Percentiles rank a stretch among this genome's conserved stretches.
phyloP scores from a whole-genome alignment of 1,140 invertebrate genomes.

The Drosophila parabipectinata region DNA sequence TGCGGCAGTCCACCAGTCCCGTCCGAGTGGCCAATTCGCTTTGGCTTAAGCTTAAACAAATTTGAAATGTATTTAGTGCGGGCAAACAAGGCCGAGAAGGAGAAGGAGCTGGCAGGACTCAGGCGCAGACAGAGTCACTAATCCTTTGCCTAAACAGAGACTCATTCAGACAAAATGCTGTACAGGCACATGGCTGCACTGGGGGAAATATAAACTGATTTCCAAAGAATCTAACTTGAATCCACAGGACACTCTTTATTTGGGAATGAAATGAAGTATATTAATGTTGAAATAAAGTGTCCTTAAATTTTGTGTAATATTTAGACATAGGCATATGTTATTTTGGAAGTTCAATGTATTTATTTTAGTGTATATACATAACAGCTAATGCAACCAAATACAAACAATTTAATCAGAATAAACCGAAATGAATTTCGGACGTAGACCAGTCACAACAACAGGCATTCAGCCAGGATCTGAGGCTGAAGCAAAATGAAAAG shows the following conservation, averaged over 20 bases:
- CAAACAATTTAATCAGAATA: constrained; percentile 82
- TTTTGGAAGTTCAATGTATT: background rate
- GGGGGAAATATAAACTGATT: background rate
- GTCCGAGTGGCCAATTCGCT: constrained; percentile 32
- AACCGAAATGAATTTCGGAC: constrained; percentile 76
- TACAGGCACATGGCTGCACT: constrained; percentile 38
- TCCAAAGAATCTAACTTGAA: background rate
- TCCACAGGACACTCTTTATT: background rate
- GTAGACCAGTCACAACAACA: constrained; percentile 31
- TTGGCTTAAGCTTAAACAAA: constrained; percentile 73
- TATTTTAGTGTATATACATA: constrained; percentile 15
- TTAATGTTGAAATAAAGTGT: background rate
- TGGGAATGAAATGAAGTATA: background rate
- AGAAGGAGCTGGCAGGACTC: constrained; percentile 29
- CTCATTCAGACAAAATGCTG: constrained; percentile 30
- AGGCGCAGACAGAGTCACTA: constrained; percentile 56
- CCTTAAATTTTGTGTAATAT: background rate
- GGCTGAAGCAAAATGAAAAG: background rate
- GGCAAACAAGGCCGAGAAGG: constrained; percentile 47
- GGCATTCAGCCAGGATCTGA: constrained; percentile 1
- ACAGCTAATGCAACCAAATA: constrained; percentile 77
- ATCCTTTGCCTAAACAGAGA: constrained; percentile 62
- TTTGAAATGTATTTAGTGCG: constrained; percentile 79
- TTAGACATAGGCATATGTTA: background rate
- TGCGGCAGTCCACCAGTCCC: constrained; percentile 39